Evolutionary conservation across 2,113 vertebrate genomes (phyloP).

Genomic region (Vicugna pacos): DNA sequence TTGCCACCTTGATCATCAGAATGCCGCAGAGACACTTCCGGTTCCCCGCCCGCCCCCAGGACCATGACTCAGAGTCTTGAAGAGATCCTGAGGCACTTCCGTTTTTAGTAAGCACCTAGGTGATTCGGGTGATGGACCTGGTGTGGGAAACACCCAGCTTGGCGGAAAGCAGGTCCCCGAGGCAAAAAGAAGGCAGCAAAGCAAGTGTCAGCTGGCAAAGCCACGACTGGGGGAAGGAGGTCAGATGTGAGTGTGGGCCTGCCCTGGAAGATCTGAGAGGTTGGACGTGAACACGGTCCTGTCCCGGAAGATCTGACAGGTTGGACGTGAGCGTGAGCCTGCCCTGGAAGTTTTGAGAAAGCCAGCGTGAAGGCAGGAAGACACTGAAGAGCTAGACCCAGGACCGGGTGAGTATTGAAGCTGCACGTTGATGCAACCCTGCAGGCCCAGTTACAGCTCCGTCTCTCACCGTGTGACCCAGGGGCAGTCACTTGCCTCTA

Average conservation of each 20-base stretch:
- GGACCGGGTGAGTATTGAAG: no score
- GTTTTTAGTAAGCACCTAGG: not conserved
- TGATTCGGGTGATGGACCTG: not conserved
- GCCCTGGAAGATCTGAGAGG: not conserved
- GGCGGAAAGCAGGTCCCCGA: not conserved
- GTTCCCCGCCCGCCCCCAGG: not conserved
- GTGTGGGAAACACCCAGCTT: not conserved
- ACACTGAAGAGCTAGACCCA: not conserved
- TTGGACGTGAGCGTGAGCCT: not conserved
- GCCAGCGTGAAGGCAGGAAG: not conserved
- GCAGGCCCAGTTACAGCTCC: not conserved
- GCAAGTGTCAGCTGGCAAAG: not conserved
- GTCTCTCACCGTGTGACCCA: not conserved
- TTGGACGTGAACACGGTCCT: not conserved
- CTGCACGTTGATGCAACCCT: accelerated
- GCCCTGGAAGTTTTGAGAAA: not conserved
- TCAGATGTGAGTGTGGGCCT: not conserved
- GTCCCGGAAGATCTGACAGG: not conserved
- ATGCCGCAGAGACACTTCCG: not conserved
- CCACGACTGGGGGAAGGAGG: not conserved
- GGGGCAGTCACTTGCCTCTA: not conserved
- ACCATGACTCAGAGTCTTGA: not conserved
- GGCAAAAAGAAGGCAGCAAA: not conserved
- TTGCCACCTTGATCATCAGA: not conserved
- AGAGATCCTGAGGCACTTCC: not conserved